Evolutionary conservation across 2,113 vertebrate species (phyloP).

Genomic region (Bubo scandiacus): DNA sequence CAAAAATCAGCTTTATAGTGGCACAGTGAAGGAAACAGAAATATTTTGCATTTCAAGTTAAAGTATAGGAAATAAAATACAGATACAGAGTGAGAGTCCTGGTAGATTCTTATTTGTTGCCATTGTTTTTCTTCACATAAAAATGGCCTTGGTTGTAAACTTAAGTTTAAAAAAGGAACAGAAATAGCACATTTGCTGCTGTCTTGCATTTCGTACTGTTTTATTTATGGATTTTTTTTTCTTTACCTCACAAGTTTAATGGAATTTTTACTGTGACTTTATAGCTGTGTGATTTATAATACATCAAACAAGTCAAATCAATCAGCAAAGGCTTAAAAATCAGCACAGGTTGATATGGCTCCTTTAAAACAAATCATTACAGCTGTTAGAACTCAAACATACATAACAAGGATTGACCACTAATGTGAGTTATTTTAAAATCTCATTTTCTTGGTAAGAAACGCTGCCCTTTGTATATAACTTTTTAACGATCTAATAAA

Average conservation of each 20-base stretch:
- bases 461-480: constrained; percentile 9
- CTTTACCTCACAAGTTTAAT: constrained; percentile 65
- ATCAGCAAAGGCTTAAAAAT: constrained; percentile 66
- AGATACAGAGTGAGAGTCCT: neutral
- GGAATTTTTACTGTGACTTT: constrained; percentile 69
- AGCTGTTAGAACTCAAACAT: constrained; percentile 31
- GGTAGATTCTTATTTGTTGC: neutral
- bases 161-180: constrained; percentile 32
- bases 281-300: constrained; percentile 70
- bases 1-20: neutral
- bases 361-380: constrained; percentile 67
- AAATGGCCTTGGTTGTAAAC: constrained; percentile 26
- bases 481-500: constrained; percentile 5
- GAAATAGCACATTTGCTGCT: constrained; percentile 47
- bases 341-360: constrained; percentile 49
- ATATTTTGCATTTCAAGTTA: neutral
- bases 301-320: constrained; percentile 69
- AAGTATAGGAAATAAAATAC: neutral
- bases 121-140: constrained; percentile 22
- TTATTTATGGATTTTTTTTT: constrained; percentile 61
- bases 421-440: constrained; percentile 49
- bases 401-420: constrained; percentile 40
- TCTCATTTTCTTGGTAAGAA: constrained; percentile 50
- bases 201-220: neutral
- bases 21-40: neutral